A percentile compares a stretch with the other conserved stretches of the same genome.
These are phyloP conservation scores for Drosophila insularis DNA, from an alignment of 1,140 invertebrate species.

Conservation along the genomic window DNA sequence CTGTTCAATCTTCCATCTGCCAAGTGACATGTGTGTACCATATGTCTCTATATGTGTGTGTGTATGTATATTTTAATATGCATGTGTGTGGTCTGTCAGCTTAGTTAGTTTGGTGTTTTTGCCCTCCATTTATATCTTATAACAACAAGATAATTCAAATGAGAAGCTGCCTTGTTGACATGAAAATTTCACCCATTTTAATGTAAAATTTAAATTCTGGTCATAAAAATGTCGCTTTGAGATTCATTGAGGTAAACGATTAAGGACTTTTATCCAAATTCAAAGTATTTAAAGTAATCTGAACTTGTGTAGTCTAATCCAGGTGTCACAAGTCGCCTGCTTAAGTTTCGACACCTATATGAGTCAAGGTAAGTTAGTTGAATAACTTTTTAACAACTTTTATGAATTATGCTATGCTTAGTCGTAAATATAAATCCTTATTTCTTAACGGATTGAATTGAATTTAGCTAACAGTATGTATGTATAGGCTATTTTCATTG, in stretches of 20 bases:
- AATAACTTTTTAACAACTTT: too few species aligned
- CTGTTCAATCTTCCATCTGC: conserved; percentile 70
- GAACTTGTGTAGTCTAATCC: too few species aligned
- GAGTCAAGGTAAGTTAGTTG: too few species aligned
- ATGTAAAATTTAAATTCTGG: not conserved
- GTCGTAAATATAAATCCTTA: too few species aligned
- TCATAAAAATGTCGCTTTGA: not conserved
- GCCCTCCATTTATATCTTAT: not conserved
- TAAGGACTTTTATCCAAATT: too few species aligned
- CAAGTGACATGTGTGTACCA: conserved; percentile 53
- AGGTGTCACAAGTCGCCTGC: too few species aligned
- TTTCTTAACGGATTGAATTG: too few species aligned
- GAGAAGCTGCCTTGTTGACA: not conserved
- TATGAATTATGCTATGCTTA: too few species aligned
- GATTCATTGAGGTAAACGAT: not conserved
- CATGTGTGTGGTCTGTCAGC: conserved; percentile 36
- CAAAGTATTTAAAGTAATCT: too few species aligned
- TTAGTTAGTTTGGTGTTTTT: conserved; percentile 65
- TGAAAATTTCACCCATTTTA: not conserved
- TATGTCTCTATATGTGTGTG: conserved; percentile 10
- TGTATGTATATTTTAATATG: conserved; percentile 12
- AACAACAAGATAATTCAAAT: conserved; percentile 10
- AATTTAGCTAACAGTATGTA: too few species aligned
- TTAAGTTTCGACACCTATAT: too few species aligned
- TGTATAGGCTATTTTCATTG: too few species aligned